Base-by-base conservation (phyloP, 1,140 invertebrate genomes). In the Papilio helenus region DNA sequence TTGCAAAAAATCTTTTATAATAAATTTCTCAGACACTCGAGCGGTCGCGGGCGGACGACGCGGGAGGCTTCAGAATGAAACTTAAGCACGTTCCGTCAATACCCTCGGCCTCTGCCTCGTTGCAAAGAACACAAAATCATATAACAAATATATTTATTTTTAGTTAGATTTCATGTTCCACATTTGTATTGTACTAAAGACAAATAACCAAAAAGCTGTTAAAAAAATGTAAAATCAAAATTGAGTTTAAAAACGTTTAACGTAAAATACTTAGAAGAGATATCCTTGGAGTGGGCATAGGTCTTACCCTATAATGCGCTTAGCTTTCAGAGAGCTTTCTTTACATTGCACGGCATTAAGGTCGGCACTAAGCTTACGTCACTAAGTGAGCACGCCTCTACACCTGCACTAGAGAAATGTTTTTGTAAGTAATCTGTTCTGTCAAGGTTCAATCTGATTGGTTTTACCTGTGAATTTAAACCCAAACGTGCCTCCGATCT, bases 11-110 rank as follows among this genome's bases (percentile, higher is more conserved):
- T 61, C 58, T 14, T 61, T 61, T 61, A 26, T 61, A 61, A 61
- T 26, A 61, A 61, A 61, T 61, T 26, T 12, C 20, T 61, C 58
- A 61, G 42, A 34, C 42, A 16, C 23, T 49, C 46, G 16, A 74
- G 72, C 46, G 44, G 46, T 74, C 46, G 42, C 10, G 44, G 23
- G 72, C 23, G 46, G 72, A 51, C 26, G 46, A 29, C 72, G 46
- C n/a, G 72, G 3, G 23, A 29, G 44, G 5, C 44, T 74, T 44
- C 34, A 39, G 51, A 74, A 55, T 23, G 44, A 16, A 74, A 46
- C 72, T 74, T 74, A 74, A 74, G 72, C 72, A 74, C 72, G 72
- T 74, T 74, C 72, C 72, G 46, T 55, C 44, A 74, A 74, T 74
- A 51, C 46, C 44, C 46, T 74, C 44, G 4, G 46, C 46, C 23